Evolutionary conservation across 1,140 invertebrate species (phyloP), one percentile per base, ranked within the genome.

Genomic region (Tetraneura akinire): DNA sequence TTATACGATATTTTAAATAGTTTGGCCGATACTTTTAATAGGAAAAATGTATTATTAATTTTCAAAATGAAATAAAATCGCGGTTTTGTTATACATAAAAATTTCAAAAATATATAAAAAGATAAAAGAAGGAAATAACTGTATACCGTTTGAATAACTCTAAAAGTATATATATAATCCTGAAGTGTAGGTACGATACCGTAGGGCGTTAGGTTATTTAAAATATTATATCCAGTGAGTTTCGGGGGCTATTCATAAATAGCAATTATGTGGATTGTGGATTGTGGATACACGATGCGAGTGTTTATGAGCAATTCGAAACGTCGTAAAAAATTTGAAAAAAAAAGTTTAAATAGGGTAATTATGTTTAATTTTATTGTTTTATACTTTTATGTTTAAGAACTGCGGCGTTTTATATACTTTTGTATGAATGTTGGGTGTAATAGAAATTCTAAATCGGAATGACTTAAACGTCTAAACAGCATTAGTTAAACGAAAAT

Each of bases 301-400:
- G 37, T 11, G 62, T 47, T 51, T n/a, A 1, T n/a, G 47, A 71
- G 47, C 68, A 29, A 71, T 51, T 49, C 16, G 16, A 51, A 71
- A n/a, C 3, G 68, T 32, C 68, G 68, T 71, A 71, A 71, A 71
- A n/a, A n/a, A n/a, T n/a, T n/a, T n/a, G n/a, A n/a, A n/a, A n/a
- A n/a, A n/a, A 71, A 71, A 71, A 71, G 47, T 49, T 71, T 71
- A 29, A 51, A 51, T 21, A n/a, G 23, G 23, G 26, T 71, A 51
- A 71, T 71, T 71, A 51, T 29, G 29, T 51, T 49, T 49, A 18
- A 71, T 70, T 70, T 49, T 6, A 29, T 49, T 29, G 16, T 51
- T 49, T 71, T 49, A 14, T 66, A 60, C 57, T 51, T 49, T 71
- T 37, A 37, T 37, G 21, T 68, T 18, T 18, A 16, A 32, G 32